These are phyloP conservation scores for Rhynchopsitta pachyrhyncha DNA, from an alignment of 2,113 vertebrate species.

Conservation along the genomic window DNA sequence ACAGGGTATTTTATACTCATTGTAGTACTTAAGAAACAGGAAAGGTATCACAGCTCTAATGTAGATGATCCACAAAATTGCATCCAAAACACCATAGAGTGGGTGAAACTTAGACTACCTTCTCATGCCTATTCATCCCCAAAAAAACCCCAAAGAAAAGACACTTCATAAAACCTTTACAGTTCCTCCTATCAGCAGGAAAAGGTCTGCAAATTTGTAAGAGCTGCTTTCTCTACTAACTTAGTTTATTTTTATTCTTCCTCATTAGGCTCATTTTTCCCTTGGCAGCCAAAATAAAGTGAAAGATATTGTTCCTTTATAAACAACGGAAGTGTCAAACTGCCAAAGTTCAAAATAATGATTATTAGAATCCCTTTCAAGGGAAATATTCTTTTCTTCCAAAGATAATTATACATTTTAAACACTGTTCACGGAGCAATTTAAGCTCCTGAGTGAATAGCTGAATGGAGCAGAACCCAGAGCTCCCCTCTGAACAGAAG, in stretches of 20 bases:
- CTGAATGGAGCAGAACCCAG: neutral
- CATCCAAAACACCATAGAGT: neutral
- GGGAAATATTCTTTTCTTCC: neutral
- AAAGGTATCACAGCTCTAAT: neutral
- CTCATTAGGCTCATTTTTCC: neutral
- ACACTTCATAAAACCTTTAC: neutral
- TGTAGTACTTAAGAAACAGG: neutral
- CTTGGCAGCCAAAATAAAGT: neutral
- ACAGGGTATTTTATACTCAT: neutral
- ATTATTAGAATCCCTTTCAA: neutral
- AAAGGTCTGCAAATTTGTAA: neutral
- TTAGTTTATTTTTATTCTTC: neutral
- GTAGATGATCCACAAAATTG: neutral
- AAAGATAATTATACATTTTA: neutral
- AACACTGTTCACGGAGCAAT: neutral
- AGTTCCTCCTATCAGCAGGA: neutral
- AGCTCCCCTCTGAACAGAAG: neutral
- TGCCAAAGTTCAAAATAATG: neutral
- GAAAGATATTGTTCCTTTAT: neutral
- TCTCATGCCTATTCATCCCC: neutral
- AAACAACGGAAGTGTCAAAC: neutral
- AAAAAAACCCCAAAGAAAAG: neutral
- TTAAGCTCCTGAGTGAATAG: neutral
- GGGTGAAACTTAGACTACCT: neutral
- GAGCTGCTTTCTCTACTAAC: neutral